Evolutionary conservation across 2,113 vertebrate species (phyloP).

Genomic region (Rhizomys pruinosus): DNA sequence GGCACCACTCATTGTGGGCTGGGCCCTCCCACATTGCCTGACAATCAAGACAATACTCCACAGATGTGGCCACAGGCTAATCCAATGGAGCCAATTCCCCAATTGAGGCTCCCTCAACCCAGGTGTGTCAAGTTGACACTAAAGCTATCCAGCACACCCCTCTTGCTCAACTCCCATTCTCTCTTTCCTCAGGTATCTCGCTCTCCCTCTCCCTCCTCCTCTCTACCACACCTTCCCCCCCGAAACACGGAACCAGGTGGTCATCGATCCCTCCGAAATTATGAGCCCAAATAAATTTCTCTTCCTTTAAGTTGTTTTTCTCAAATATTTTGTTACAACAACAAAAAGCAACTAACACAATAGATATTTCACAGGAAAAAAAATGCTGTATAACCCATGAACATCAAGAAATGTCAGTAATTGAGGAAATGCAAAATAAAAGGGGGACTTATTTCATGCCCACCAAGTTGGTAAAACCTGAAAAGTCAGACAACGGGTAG

Average conservation of each 20-base stretch:
- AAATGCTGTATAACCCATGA: neutral
- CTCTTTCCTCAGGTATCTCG: neutral
- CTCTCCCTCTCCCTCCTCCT: neutral
- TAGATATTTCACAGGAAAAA: neutral
- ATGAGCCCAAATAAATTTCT: neutral
- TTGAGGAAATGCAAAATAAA: neutral
- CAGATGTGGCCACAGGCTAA: no score
- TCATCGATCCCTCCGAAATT: neutral
- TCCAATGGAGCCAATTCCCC: no score
- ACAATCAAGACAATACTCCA: no score
- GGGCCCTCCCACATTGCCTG: no score
- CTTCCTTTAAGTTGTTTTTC: neutral
- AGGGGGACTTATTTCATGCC: neutral
- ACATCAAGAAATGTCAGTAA: neutral
- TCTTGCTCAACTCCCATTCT: no score
- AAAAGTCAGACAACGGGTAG: neutral
- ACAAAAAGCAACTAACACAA: neutral
- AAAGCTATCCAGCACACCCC: no score
- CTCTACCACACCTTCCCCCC: neutral
- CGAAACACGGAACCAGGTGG: neutral
- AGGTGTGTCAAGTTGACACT: no score
- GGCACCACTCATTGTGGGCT: no score
- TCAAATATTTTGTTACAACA: neutral
- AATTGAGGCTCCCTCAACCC: no score
- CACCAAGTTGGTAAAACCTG: neutral